Evolutionary conservation across 2,888 invertebrate species (phyloP).

Genomic region (Arge pagana): DNA sequence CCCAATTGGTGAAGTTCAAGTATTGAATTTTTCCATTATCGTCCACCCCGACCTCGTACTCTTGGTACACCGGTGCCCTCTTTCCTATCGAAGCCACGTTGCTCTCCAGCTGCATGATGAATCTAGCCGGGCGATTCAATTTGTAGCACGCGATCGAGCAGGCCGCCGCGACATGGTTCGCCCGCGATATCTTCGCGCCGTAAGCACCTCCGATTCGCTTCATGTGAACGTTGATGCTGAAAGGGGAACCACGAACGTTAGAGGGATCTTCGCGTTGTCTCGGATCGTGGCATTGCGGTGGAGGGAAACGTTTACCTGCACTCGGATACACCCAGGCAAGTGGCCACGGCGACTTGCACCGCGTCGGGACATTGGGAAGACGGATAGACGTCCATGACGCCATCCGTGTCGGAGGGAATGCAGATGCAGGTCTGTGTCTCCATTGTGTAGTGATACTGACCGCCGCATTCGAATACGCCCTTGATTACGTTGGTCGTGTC

Average conservation of each 20-base stretch:
- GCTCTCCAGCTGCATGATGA: conserved; percentile 72
- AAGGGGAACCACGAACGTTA: conserved; percentile 32
- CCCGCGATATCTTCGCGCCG: conserved; percentile 76
- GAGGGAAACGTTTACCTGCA: conserved; percentile 61
- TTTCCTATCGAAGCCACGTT: conserved; percentile 76
- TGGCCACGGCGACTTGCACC: conserved; percentile 64
- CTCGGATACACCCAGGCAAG: conserved; percentile 62
- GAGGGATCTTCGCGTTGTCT: not conserved
- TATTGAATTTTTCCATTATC: conserved; percentile 70
- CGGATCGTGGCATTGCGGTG: not conserved
- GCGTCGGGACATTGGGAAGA: conserved; percentile 70
- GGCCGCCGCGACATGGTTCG: conserved; percentile 65
- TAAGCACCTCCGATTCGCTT: conserved; percentile 81
- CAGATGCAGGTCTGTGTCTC: conserved; percentile 73
- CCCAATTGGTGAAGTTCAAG: conserved; percentile 57
- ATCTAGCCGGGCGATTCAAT: conserved; percentile 70
- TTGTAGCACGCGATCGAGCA: conserved; percentile 72
- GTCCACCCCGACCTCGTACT: conserved; percentile 71
- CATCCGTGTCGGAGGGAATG: conserved; percentile 72
- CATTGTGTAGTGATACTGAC: conserved; percentile 78
- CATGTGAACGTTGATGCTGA: conserved; percentile 73
- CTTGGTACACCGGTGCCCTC: conserved; percentile 64
- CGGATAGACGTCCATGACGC: conserved; percentile 69
- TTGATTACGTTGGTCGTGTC: conserved; percentile 60
- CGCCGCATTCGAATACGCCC: conserved; percentile 64